Conservation (phyloP, 1,140 invertebrate species). For the Pomacea maculata region DNA sequence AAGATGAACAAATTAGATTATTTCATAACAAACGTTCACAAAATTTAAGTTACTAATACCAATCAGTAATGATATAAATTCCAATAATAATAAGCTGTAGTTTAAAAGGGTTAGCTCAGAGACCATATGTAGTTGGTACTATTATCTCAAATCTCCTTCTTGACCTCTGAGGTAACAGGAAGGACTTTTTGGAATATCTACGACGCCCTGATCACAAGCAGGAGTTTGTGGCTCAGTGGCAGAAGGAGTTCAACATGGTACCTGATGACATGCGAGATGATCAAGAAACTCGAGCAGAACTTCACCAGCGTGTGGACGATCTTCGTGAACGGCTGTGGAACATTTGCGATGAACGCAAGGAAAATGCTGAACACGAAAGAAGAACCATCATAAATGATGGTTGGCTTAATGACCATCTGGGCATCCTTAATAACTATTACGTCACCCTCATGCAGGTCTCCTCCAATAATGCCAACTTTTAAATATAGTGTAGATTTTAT, state of each 20-base stretch:
- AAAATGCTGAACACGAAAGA: slow-evolving; percentile 63
- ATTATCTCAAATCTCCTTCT: background rate
- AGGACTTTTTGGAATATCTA: slow-evolving; percentile 59
- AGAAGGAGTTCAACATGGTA: slow-evolving; percentile 65
- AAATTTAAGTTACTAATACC: too few species aligned
- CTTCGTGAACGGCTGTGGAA: slow-evolving; percentile 63
- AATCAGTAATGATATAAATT: too few species aligned
- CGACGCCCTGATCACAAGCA: slow-evolving; percentile 63
- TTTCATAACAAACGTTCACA: too few species aligned
- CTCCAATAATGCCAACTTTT: background rate
- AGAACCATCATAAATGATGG: slow-evolving; percentile 61
- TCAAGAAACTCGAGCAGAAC: slow-evolving; percentile 62
- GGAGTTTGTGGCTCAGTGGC: slow-evolving; percentile 63
- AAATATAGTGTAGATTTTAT: too few species aligned
- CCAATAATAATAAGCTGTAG: too few species aligned
- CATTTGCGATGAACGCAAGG: slow-evolving; percentile 64
- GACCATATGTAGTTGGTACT: background rate
- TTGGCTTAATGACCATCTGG: slow-evolving; percentile 65
- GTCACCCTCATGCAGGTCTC: slow-evolving; percentile 63
- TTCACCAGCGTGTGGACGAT: slow-evolving; percentile 65
- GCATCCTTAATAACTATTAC: slow-evolving; percentile 64
- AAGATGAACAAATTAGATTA: too few species aligned
- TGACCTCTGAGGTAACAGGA: slow-evolving; percentile 39
- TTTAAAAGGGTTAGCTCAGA: too few species aligned
- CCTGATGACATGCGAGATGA: slow-evolving; percentile 65